These are phyloP conservation scores for Aurelia sp. DNA, from an alignment of 30 jellyfish, hydroid and myxozoan species.

Conservation along the genomic window DNA sequence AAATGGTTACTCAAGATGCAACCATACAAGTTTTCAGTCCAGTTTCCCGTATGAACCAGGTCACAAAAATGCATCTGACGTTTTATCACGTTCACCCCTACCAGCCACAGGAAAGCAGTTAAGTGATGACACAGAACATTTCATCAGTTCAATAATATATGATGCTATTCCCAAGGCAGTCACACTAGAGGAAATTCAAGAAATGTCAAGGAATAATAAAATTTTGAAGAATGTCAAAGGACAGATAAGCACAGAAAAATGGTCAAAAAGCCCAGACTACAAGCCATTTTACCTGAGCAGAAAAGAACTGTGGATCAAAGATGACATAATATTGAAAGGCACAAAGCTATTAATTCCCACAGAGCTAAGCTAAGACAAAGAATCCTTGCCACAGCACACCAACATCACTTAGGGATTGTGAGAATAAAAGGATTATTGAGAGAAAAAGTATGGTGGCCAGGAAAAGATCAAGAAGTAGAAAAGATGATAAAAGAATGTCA, in stretches of 20 bases:
- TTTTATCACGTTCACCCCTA: conserved; percentile 43
- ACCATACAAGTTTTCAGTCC: conserved; percentile 24
- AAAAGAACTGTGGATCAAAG: conserved; percentile 27
- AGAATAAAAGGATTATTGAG: conserved; percentile 34
- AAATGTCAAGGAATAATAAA: conserved; percentile 22
- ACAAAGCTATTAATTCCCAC: conserved; percentile 48
- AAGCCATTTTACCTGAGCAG: conserved; percentile 20
- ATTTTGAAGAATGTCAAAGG: conserved; percentile 15
- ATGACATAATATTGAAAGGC: conserved; percentile 34
- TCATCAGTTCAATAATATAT: too few species aligned
- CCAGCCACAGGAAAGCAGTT: conserved; percentile 51
- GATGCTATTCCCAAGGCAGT: too few species aligned
- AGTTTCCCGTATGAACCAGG: conserved; percentile 58
- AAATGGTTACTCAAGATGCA: conserved; percentile 40
- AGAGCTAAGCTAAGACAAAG: conserved; percentile 11
- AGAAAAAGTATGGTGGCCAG: conserved; percentile 57
- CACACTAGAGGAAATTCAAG: too few species aligned
- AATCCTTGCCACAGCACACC: conserved; percentile 45
- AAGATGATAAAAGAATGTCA: conserved; percentile 26
- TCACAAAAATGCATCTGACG: conserved; percentile 53
- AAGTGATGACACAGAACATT: too few species aligned
- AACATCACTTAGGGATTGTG: conserved; percentile 56
- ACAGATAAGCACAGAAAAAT: conserved; percentile 32
- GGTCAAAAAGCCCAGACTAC: conserved; percentile 8
- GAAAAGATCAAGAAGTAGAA: conserved; percentile 46